Evolutionary conservation across 2,797 vertebrate genomes (phyloP).

Genomic region (Sorex maritimensis): DNA sequence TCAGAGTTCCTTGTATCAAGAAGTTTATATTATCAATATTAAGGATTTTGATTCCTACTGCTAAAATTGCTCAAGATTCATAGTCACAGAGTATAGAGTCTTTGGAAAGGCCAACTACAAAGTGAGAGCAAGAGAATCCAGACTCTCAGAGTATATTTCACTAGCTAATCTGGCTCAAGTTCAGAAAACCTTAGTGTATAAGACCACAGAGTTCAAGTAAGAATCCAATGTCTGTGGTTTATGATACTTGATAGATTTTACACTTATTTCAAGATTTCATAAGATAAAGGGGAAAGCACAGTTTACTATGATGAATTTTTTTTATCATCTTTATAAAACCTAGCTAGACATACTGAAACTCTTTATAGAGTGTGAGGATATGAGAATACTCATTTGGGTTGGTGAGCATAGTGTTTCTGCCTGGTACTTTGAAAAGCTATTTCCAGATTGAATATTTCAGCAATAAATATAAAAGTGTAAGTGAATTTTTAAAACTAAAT

Average conservation of each 20-base stretch:
- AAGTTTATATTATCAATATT: not conserved
- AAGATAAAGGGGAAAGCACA: not conserved
- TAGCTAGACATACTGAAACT: not conserved
- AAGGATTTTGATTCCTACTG: constrained; percentile 4
- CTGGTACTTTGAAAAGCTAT: not conserved
- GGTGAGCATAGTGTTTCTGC: not conserved
- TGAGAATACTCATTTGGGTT: constrained; percentile 22
- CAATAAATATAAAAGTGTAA: constrained; percentile 42
- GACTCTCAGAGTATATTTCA: not conserved
- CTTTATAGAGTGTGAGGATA: not conserved
- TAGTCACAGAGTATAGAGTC: not conserved
- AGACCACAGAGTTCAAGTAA: not conserved
- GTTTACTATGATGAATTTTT: not conserved
- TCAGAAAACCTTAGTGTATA: not conserved
- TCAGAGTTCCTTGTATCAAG: not conserved
- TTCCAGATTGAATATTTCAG: constrained; percentile 39
- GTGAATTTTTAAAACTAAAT: constrained; percentile 60
- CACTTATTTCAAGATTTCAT: no score
- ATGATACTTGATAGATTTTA: not conserved
- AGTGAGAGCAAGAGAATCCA: not conserved
- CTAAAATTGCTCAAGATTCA: not conserved
- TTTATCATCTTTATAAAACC: constrained; percentile 45
- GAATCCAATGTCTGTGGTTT: not conserved
- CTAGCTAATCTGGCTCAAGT: not conserved
- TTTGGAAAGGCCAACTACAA: not conserved